phyloP scores from a whole-genome alignment of 2,113 vertebrate species.

The Chauna torquata region DNA sequence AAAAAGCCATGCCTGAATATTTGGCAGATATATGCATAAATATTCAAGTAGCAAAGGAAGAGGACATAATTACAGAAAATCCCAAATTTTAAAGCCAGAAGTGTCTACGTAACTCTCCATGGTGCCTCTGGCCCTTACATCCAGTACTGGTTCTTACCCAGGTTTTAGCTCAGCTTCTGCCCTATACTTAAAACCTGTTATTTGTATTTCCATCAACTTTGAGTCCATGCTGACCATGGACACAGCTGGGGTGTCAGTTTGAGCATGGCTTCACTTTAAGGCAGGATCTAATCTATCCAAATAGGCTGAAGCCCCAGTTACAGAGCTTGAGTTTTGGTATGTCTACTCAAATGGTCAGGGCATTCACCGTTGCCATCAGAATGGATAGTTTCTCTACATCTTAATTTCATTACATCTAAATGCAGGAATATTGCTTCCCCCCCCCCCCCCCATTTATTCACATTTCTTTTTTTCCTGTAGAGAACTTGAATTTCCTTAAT shows the following conservation, averaged over 20 bases:
- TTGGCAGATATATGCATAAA: background rate
- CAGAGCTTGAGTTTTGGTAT: background rate
- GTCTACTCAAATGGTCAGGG: background rate
- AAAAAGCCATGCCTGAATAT: background rate
- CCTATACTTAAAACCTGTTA: background rate
- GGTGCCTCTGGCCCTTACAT: background rate
- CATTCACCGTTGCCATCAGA: background rate
- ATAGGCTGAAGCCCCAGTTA: background rate
- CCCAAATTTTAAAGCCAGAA: background rate
- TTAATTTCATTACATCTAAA: background rate
- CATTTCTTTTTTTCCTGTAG: background rate
- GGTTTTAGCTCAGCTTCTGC: background rate
- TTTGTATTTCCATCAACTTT: background rate
- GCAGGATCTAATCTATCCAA: background rate
- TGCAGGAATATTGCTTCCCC: background rate
- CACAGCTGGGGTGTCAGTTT: background rate
- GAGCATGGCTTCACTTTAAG: rapidly evolving
- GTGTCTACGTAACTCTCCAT: background rate
- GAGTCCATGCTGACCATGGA: background rate
- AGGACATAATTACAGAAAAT: background rate
- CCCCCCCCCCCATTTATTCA: background rate
- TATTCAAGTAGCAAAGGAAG: background rate
- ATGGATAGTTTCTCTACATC: background rate
- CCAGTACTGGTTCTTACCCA: background rate
- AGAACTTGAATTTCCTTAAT: background rate